phyloP scores from a whole-genome alignment of 2,888 invertebrate species.

The Erebia ligea region DNA sequence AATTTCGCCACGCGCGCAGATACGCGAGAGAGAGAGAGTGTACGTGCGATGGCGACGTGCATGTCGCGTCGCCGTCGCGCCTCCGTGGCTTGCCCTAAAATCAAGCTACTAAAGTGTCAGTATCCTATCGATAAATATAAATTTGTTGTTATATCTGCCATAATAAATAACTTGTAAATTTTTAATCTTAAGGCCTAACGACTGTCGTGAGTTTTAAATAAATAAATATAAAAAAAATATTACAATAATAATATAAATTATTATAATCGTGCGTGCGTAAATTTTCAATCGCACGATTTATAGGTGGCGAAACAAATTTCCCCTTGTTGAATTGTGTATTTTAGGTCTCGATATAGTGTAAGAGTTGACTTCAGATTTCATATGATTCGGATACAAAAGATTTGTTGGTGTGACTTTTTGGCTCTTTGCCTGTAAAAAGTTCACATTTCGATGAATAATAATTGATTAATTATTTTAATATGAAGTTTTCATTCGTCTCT shows the following conservation, averaged over 20 bases:
- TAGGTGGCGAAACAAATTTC: constrained; percentile 27
- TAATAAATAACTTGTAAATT: constrained; percentile 79
- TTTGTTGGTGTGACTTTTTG: not conserved
- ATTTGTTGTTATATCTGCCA: constrained; percentile 82
- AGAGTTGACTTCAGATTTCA: constrained; percentile 13
- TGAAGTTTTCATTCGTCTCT: constrained; percentile 16
- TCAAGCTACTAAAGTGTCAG: constrained; percentile 61
- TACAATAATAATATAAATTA: constrained; percentile 29
- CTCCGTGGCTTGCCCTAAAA: not conserved
- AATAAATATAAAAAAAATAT: constrained; percentile 9
- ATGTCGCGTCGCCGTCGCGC: not conserved
- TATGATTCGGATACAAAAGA: not conserved
- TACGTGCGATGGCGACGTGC: no score
- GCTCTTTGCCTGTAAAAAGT: not conserved
- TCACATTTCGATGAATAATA: not conserved
- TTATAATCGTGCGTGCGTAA: constrained; percentile 59
- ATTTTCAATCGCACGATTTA: constrained; percentile 31
- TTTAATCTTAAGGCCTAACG: constrained; percentile 79
- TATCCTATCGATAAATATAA: constrained; percentile 70
- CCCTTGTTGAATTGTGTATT: constrained; percentile 57
- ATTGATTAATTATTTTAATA: not conserved
- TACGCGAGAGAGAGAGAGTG: no score
- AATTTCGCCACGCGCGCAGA: no score
- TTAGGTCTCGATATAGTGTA: constrained; percentile 52
- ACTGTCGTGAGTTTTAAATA: constrained; percentile 74